Base-by-base conservation (phyloP, 2,888 invertebrate genomes). In the Stratiomys singularior region DNA sequence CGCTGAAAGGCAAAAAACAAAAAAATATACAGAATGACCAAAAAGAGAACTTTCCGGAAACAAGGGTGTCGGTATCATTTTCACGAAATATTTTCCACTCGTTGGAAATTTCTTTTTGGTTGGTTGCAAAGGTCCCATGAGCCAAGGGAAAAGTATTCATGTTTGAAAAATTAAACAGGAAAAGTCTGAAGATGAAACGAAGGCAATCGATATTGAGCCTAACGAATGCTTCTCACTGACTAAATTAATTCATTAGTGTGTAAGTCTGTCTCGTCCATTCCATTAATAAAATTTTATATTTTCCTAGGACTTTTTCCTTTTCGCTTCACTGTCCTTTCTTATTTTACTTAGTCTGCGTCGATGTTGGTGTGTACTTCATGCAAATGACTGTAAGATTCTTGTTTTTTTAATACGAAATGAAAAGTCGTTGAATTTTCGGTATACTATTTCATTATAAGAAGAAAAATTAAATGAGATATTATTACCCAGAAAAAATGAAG, bases 271-370 rank as follows among this genome's bases (percentile, higher is more conserved):
- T 44, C 66, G 21, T 44, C 66, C 21, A 63, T 63, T 27, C 28
- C 63, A 44, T 66, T 66, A 37, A 66, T 66, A 66, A 30, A 37
- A 66, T 66, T 64, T 66, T 7, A 60, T 60, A 60, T 60, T 60
- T 60, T 23, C 60, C 18, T 18, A 52, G 15, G 15, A 52, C 15
- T 18, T 52, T 18, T 15, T 52, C 18, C 4, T 52, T n/a, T 18
- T 18, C 44, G 7, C 15, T 52, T 52, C 4, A 15, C 52, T 4
- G 52, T 9, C 18, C 3, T 13, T 13, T 4, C 7, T 5, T n/a
- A n/a, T 52, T 9, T 52, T n/a, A 52, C 52, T 52, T 52, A 9
- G 7, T 18, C 15, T 13, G 52, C 52, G 52, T 2, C 18, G n/a
- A 37, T n/a, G n/a, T n/a, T n/a, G 37, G 37, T 9, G 9, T 37